These are phyloP conservation scores for Trichonephila inaurata DNA, from an alignment of 1,140 invertebrate species.

Conservation along the genomic window DNA sequence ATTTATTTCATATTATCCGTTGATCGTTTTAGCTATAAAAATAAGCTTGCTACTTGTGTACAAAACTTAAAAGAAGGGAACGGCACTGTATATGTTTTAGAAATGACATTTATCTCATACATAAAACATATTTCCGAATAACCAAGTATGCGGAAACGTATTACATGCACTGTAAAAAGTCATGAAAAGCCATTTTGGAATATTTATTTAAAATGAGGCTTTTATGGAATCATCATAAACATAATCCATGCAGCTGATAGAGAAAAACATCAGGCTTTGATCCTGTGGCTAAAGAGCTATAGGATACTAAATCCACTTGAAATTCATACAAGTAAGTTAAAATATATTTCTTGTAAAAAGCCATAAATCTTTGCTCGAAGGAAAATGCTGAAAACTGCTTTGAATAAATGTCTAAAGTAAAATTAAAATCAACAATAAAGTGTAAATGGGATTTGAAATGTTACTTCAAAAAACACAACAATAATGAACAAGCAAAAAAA, in stretches of 20 bases:
- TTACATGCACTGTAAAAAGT: neutral
- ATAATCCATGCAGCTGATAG: neutral
- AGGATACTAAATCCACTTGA: neutral
- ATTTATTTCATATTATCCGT: too few relatives aligned
- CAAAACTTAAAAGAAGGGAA: neutral
- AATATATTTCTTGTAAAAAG: neutral
- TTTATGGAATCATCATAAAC: constrained; percentile 51
- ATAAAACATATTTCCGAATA: neutral
- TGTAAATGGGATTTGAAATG: neutral
- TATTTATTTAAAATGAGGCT: constrained; percentile 30
- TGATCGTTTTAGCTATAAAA: too few relatives aligned
- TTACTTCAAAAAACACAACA: too few relatives aligned
- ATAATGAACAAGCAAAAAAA: too few relatives aligned
- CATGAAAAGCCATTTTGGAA: constrained; percentile 36
- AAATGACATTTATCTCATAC: constrained; percentile 40
- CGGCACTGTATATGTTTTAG: neutral
- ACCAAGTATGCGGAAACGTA: neutral
- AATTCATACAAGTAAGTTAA: neutral
- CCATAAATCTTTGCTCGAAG: neutral
- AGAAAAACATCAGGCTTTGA: neutral
- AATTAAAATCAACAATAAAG: neutral
- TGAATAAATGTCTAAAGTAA: too few relatives aligned
- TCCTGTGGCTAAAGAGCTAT: neutral
- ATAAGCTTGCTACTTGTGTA: too few relatives aligned
- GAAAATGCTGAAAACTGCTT: neutral